Conservation (phyloP, 2,797 vertebrate genomes). For the Amphiprion clarkii region DNA sequence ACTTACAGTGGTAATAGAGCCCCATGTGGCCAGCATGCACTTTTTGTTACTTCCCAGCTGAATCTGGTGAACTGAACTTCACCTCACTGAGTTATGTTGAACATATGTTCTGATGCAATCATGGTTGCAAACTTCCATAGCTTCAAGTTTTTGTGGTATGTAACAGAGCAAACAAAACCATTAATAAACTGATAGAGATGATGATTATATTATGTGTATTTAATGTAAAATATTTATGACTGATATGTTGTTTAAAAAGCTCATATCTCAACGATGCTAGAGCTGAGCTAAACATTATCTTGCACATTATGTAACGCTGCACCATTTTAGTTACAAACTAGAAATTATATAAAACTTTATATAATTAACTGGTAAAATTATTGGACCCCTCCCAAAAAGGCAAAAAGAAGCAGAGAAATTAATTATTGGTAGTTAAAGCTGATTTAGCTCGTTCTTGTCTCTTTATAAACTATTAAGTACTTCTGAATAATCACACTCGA, state of each 20-base stretch:
- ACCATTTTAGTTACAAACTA: too few relatives aligned
- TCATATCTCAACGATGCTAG: not conserved
- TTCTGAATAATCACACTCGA: slow-evolving; percentile 48
- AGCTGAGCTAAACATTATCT: not conserved
- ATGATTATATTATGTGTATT: not conserved
- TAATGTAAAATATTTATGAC: not conserved
- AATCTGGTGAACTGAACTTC: not conserved
- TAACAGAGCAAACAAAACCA: not conserved
- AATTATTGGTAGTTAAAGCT: slow-evolving; percentile 18
- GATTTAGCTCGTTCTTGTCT: slow-evolving; percentile 11
- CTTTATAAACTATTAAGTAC: slow-evolving; percentile 28
- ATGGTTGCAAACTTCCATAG: not conserved
- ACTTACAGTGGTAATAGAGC: slow-evolving; percentile 3
- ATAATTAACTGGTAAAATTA: too few relatives aligned
- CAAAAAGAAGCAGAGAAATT: not conserved
- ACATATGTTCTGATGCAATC: not conserved
- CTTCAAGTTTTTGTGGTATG: not conserved
- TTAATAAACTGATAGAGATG: not conserved
- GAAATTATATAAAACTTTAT: too few relatives aligned
- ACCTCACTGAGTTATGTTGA: not conserved
- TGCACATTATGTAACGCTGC: too few relatives aligned
- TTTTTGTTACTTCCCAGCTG: not conserved
- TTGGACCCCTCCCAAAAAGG: not conserved
- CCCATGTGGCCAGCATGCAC: not conserved
- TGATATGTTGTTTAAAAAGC: too few relatives aligned